phyloP scores from a whole-genome alignment of 2,113 vertebrate genomes.

The Notiomystis cincta region DNA sequence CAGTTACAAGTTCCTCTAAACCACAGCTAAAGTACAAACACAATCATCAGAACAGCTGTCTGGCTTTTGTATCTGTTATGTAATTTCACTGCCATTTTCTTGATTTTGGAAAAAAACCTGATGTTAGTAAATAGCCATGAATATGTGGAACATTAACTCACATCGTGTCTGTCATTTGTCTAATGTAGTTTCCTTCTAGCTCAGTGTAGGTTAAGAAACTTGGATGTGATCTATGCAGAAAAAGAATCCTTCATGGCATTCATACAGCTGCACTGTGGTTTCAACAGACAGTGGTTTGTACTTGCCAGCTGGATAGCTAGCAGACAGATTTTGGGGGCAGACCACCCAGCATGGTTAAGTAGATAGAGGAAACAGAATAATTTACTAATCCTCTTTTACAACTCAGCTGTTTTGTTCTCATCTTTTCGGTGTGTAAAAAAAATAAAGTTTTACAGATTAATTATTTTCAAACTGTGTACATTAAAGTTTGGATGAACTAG shows the following conservation, averaged over 20 bases:
- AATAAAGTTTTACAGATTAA: background rate
- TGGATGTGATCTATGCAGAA: background rate
- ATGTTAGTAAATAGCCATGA: background rate
- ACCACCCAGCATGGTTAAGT: background rate
- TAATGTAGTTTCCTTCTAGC: background rate
- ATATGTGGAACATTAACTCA: background rate
- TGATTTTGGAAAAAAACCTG: background rate
- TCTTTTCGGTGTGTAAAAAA: background rate
- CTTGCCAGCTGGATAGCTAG: background rate
- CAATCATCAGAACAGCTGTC: background rate
- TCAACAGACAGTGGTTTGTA: background rate
- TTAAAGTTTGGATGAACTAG: background rate
- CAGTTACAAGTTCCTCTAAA: background rate
- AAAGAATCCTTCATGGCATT: slow-evolving; percentile 1
- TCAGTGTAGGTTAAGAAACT: background rate
- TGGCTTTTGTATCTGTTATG: background rate
- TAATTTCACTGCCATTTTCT: background rate
- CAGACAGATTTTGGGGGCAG: background rate
- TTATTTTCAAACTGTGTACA: background rate
- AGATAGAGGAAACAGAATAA: background rate
- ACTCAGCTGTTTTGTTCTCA: background rate
- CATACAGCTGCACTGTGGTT: background rate
- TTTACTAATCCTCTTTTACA: background rate
- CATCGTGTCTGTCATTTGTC: background rate
- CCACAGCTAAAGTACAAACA: background rate